These are phyloP conservation scores for Micronycteris hirsuta DNA, from an alignment of 2,113 vertebrate genomes.

Conservation along the genomic window DNA sequence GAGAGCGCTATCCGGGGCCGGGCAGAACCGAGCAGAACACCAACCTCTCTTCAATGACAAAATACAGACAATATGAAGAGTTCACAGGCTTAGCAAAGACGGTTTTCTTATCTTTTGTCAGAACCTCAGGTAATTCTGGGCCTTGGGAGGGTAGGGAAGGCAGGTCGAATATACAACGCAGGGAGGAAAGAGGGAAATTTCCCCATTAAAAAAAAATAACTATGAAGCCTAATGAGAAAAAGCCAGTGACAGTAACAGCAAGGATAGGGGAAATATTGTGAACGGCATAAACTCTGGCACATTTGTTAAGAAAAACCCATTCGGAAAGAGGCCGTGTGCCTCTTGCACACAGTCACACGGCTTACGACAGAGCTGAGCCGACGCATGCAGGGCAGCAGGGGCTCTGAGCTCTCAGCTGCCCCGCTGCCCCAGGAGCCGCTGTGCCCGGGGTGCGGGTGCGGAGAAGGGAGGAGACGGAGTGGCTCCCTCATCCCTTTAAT, in stretches of 20 bases:
- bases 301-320: conserved; percentile 40
- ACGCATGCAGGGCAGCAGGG: conserved; percentile 19
- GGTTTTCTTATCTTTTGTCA: not conserved
- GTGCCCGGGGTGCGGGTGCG: not conserved
- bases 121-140: not conserved
- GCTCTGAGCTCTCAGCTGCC: not conserved
- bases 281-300: not conserved
- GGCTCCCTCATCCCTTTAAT: not conserved
- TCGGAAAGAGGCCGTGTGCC: conserved; percentile 11
- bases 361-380: not conserved
- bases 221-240: not conserved
- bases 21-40: not conserved
- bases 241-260: not conserved
- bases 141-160: not conserved
- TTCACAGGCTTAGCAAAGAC: not conserved
- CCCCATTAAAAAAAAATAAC: not conserved
- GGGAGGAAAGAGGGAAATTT: not conserved
- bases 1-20: not conserved
- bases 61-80: not conserved
- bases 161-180: not conserved
- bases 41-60: not conserved
- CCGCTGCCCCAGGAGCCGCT: not conserved
- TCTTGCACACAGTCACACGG: not conserved
- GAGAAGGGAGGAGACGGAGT: not conserved
- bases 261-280: not conserved